Conservation (phyloP, 2,113 vertebrate species). For the Cyprinus carpio region DNA sequence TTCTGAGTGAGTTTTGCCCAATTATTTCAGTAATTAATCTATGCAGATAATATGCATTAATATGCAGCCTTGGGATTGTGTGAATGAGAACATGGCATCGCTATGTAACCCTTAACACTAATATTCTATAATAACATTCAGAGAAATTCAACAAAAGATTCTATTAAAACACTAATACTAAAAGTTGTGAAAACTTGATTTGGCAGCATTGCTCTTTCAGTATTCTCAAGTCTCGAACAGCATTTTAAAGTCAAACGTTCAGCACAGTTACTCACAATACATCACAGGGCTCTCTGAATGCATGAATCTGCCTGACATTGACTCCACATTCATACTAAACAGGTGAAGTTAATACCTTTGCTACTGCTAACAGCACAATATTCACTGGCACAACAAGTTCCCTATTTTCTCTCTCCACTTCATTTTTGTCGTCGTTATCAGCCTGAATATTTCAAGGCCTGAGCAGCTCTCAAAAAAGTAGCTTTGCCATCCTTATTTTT, state of each 20-base stretch:
- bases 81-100: conserved; percentile 11
- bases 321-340: background rate
- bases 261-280: background rate
- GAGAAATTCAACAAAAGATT: background rate
- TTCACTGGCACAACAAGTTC: background rate
- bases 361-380: background rate
- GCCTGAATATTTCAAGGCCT: background rate
- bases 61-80: background rate
- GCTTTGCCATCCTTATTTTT: conserved; percentile 23
- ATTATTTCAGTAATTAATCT: background rate
- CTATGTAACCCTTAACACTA: conserved; percentile 1
- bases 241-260: background rate
- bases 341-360: conserved; percentile 4
- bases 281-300: background rate
- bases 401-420: background rate
- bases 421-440: background rate
- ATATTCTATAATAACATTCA: conserved; percentile 15
- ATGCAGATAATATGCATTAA: no score
- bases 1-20: background rate
- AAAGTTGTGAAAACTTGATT: conserved; percentile 3
- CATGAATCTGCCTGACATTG: background rate
- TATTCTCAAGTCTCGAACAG: background rate
- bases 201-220: conserved; percentile 18
- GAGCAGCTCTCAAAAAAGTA: conserved; percentile 14
- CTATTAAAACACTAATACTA: background rate